Base-by-base conservation (phyloP, 2,888 invertebrate species). In the Drosophila koepferae region DNA sequence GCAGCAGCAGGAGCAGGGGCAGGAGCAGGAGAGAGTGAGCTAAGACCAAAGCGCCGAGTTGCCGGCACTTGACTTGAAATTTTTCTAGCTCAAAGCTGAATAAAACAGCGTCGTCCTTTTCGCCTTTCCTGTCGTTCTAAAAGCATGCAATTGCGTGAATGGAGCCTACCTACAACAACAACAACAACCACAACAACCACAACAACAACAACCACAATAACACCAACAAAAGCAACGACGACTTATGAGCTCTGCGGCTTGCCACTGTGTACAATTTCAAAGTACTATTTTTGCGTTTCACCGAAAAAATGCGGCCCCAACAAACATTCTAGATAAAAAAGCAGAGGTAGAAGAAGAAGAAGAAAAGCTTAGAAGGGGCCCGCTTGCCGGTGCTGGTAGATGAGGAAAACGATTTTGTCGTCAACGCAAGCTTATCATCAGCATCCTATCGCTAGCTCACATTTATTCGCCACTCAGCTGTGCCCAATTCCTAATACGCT, bases 211-310 rank as follows among this genome's bases (percentile, higher is more conserved):
- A 23, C 46, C 8, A 23, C 46, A 16, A 8, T 31, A 18, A 12
- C 49, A 3, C 10, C 31, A 4, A 31, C 68, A 46, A 7, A 31
- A 6, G 3, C 49, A 5, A 12, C 64, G 23, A 23, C 55, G 58
- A 63, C 81, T 72, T 72, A 54, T 66, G 58, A 63, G 68, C 60
- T 62, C 59, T 82, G 89, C 62, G 90, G 82, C 49, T 80, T 85
- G 74, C 73, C 72, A 85, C 49, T 51, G 80, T 83, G 86, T 88
- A 77, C 80, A 80, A 88, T 82, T 82, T 85, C 80, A 72, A 70
- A 63, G 63, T 63, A 67, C 63, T 60, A 61, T 75, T 68, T 49
- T 49, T 80, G 76, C 70, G 75, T 74, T 78, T 70, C 67, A 74
- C 78, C 75, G 14, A 71, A 86, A 89, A 72, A 72, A 80, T 72